A percentile compares a stretch with the other conserved stretches of the same genome.
phyloP scores from a whole-genome alignment of 2,888 invertebrate genomes.

The Eupithecia insigniata region DNA sequence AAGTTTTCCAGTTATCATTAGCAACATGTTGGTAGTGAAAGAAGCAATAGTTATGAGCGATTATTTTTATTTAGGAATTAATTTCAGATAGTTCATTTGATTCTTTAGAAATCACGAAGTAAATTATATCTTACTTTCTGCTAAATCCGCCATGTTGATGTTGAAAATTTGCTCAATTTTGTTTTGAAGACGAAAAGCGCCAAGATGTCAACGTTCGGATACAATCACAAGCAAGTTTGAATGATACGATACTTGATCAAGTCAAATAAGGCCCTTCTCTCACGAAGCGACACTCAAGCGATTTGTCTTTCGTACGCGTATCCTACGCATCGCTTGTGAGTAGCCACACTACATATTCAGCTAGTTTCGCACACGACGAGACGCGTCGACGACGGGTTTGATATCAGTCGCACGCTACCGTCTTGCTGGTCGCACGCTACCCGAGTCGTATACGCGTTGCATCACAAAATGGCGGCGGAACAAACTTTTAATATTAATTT shows the following conservation, averaged over 20 bases:
- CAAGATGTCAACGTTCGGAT: constrained; percentile 52
- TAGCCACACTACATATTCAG: no score
- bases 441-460: no score
- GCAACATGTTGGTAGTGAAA: constrained; percentile 12
- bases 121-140: constrained; percentile 88
- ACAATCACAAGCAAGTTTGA: constrained; percentile 5
- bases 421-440: no score
- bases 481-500: no score
- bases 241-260: constrained; percentile 3
- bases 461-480: no score
- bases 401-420: no score
- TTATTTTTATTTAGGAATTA: constrained; percentile 3
- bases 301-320: no score
- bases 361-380: no score
- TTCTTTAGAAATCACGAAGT: constrained; percentile 13
- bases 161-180: constrained; percentile 66
- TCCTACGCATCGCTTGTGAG: no score
- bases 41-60: not conserved
- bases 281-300: no score
- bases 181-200: constrained; percentile 76
- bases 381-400: no score
- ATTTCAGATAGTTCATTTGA: not conserved
- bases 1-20: constrained; percentile 19
- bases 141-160: constrained; percentile 92
- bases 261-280: no score